phyloP scores from a whole-genome alignment of 2,797 vertebrate species.

The Cirrhinus mrigala region DNA sequence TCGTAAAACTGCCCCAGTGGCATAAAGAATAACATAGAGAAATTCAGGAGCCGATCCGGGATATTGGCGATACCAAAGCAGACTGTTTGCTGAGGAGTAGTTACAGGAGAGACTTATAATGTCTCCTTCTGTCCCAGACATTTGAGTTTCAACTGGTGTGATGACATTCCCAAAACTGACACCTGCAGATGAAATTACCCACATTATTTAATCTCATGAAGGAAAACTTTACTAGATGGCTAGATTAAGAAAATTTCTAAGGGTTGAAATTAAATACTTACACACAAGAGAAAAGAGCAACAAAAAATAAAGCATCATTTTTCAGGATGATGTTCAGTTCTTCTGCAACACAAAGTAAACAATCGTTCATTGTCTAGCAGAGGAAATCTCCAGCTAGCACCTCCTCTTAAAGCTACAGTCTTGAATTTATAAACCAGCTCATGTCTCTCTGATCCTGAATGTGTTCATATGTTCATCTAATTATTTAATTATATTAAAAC shows the following conservation, averaged over 20 bases:
- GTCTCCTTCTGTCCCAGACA: not conserved
- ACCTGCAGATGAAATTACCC: conserved; percentile 13
- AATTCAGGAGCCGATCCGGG: conserved; percentile 16
- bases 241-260: not conserved
- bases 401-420: not conserved
- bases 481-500: too few species aligned
- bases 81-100: conserved; percentile 24
- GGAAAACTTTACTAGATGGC: not conserved
- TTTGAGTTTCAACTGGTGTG: not conserved
- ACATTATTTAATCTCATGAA: not conserved
- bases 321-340: not conserved
- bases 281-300: not conserved
- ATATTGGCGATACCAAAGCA: conserved; percentile 40
- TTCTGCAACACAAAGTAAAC: not conserved
- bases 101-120: conserved; percentile 40
- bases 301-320: not conserved
- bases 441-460: not conserved
- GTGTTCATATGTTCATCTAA: not conserved
- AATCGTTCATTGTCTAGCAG: not conserved
- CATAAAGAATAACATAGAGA: not conserved
- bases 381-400: not conserved
- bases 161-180: conserved; percentile 14
- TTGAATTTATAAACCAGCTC: not conserved
- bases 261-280: not conserved
- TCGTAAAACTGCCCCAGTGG: not conserved